Percentiles rank a stretch among this genome's conserved stretches.
These are phyloP conservation scores for Pseudomugil gertrudae DNA, from an alignment of 2,797 vertebrate species.

Conservation along the genomic window DNA sequence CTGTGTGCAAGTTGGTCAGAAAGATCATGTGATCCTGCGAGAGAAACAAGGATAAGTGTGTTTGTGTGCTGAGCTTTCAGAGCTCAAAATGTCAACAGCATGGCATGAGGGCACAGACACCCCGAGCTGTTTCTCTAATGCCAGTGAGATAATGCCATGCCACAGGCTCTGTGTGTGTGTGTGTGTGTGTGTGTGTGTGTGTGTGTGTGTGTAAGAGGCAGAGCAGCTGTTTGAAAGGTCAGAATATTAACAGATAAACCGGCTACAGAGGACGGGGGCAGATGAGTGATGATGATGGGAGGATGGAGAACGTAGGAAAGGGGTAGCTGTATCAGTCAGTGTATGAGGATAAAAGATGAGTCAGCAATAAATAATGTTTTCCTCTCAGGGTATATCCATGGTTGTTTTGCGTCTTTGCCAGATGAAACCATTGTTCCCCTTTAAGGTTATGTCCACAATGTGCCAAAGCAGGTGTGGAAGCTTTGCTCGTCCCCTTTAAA, in stretches of 20 bases:
- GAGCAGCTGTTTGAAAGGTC: conserved; percentile 72
- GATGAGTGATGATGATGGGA: conserved; percentile 49
- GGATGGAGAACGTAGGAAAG: background rate
- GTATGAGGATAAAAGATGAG: conserved; percentile 14
- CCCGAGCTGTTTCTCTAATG: conserved; percentile 61
- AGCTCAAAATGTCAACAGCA: conserved; percentile 68
- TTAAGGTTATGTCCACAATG: too few relatives aligned
- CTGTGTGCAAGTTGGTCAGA: background rate
- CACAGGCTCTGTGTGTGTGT: conserved; percentile 34
- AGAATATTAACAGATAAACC: conserved; percentile 46
- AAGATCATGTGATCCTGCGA: conserved; percentile 1
- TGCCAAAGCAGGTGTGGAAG: too few relatives aligned
- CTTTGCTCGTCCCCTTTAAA: too few relatives aligned
- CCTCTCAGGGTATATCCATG: background rate
- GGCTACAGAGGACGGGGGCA: conserved; percentile 31
- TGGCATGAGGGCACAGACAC: conserved; percentile 57
- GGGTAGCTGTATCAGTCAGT: conserved; percentile 10
- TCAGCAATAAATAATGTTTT: conserved; percentile 15
- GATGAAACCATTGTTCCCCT: too few relatives aligned
- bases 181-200: conserved; percentile 1
- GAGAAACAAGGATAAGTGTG: background rate
- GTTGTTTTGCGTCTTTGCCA: background rate
- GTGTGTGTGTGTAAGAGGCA: conserved; percentile 23
- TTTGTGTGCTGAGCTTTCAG: conserved; percentile 26
- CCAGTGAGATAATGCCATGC: conserved; percentile 52